Conservation (phyloP, 2,888 invertebrate species). For the Carterocephalus palaemon region DNA sequence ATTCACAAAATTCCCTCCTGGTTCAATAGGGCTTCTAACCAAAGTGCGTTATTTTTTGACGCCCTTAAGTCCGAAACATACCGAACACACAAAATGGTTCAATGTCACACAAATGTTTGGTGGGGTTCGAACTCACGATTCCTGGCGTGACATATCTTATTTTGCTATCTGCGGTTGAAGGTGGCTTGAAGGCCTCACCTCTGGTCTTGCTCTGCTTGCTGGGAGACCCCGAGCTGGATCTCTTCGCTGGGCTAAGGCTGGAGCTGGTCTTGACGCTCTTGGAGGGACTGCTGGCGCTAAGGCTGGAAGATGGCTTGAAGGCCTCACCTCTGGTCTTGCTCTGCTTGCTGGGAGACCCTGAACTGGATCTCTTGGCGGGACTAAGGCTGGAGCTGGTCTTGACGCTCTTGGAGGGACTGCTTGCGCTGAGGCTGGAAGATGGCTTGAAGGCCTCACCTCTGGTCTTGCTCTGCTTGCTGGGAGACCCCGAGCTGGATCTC, state of each 20-base stretch:
- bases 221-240: slow-evolving; percentile 90
- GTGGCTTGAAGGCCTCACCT: too few relatives aligned
- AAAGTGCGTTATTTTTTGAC: too few relatives aligned
- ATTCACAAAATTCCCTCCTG: too few relatives aligned
- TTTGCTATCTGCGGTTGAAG: too few relatives aligned
- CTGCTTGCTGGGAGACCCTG: slow-evolving; percentile 88
- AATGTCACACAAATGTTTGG: too few relatives aligned
- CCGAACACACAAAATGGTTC: slow-evolving; percentile 17
- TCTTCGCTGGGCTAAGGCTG: slow-evolving; percentile 89
- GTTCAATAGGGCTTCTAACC: too few relatives aligned
- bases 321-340: slow-evolving; percentile 91
- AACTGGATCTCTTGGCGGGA: slow-evolving; percentile 89
- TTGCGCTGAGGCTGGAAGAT: slow-evolving; percentile 83
- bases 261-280: slow-evolving; percentile 92
- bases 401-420: slow-evolving; percentile 91
- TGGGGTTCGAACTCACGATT: too few relatives aligned
- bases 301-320: too few relatives aligned
- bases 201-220: slow-evolving; percentile 87
- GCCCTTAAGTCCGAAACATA: too few relatives aligned
- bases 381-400: slow-evolving; percentile 91
- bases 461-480: slow-evolving; percentile 87
- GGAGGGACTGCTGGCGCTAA: slow-evolving; percentile 88
- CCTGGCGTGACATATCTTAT: too few relatives aligned
- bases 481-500: slow-evolving; percentile 89
- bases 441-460: too few relatives aligned